phyloP scores from a whole-genome alignment of 2,113 vertebrate genomes.

The Amphilophus citrinellus region DNA sequence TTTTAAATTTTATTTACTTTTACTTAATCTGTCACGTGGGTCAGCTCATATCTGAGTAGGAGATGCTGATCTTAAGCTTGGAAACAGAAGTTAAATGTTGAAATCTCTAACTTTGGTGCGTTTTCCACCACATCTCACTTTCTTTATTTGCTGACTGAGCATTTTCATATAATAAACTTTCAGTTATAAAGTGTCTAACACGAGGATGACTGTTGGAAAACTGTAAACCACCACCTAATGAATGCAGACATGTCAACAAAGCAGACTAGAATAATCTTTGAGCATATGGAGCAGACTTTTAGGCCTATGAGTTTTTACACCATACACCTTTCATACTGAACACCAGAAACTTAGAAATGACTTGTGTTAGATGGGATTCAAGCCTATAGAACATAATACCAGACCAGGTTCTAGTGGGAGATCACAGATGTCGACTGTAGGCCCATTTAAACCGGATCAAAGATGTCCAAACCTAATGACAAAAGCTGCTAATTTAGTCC shows the following conservation, averaged over 20 bases:
- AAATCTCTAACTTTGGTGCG: neutral
- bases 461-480: conserved; percentile 41
- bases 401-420: neutral
- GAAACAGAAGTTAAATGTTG: neutral
- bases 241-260: neutral
- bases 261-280: neutral
- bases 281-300: neutral
- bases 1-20: neutral
- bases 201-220: neutral
- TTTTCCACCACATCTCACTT: neutral
- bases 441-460: conserved; percentile 38
- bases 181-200: neutral
- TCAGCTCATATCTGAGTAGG: neutral
- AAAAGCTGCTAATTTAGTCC: conserved; percentile 59
- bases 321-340: neutral
- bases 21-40: neutral
- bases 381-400: neutral
- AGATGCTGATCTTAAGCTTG: neutral
- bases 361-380: neutral
- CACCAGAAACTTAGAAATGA: neutral
- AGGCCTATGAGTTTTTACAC: neutral
- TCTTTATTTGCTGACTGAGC: neutral
- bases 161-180: neutral
- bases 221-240: neutral
- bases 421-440: conserved; percentile 14